Base-by-base conservation (phyloP, 1,140 invertebrate genomes). In the Patella vulgata region DNA sequence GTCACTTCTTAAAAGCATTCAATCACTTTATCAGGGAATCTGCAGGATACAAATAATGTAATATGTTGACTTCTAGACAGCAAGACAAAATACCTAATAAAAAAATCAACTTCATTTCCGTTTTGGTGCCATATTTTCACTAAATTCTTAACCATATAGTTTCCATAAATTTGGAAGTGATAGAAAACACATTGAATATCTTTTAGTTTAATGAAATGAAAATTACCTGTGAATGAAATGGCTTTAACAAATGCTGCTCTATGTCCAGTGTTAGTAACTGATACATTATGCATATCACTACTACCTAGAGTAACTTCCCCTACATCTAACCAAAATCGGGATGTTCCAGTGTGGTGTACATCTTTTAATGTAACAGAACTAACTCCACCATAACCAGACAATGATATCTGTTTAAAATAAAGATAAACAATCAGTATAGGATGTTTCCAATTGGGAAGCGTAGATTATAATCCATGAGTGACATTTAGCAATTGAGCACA, bases 381-480 rank as follows among this genome's bases (percentile, higher is more conserved):
- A 23, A 44, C 50, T 0, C 72, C 72, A 28, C 72, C 72, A 50
- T 74, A 68, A 17, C 72, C 72, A 40, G 43, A 53, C 14, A 74
- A 52, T 4, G 70, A 64, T 33, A 74, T 64, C 72, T 74, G 55
- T 14, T 31, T 27, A 19, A 51, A n/a, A 46, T 3, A 50, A 12
- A 14, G 33, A 56, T 11, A 19, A 0, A n/a, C n/a, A n/a, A n/a
- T n/a, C n/a, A n/a, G n/a, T n/a, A n/a, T n/a, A n/a, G n/a, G n/a
- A n/a, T n/a, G n/a, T n/a, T n/a, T n/a, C n/a, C n/a, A n/a, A n/a
- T n/a, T n/a, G n/a, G n/a, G n/a, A n/a, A 25, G 28, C 28, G 5
- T 33, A 23, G 2, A 57, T 12, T 23, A 5, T 17, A 27, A 23
- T 11, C 23, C 2, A 28, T 48, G 21, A 9, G 21, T n/a, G 23